Evolutionary conservation across 2,797 vertebrate species (phyloP), one percentile per base, ranked within the genome.

Genomic region (Parauchenoglanis punctatus): DNA sequence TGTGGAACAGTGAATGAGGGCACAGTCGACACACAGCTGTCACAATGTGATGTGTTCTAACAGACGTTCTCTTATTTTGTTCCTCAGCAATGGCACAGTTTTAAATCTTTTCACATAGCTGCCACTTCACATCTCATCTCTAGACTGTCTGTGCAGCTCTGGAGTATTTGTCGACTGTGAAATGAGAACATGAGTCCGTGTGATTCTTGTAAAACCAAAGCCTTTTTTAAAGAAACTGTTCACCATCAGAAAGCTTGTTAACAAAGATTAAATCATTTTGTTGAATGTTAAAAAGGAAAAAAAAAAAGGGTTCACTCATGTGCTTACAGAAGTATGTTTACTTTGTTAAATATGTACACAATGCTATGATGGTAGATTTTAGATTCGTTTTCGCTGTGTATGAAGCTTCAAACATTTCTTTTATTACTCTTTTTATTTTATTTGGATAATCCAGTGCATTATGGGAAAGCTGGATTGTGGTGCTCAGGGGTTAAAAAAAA

Each of bases 401-500:
- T 93, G 86, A 93, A 89, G 92, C 93, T 94, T 94, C 92, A 90
- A 20, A 87, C 91, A 89, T 90, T 92, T 93, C 67, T 91, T 91
- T 92, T 90, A 85, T 90, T 93, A 92, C 89, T 87, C 83, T 94
- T 95, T 89, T 85, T 85, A 86, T 92, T 94, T 88, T 93, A 92
- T 94, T 94, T 93, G 91, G 93, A 95, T 93, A 94, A 95, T 96
- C 95, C 95, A 95, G 96, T 92, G 91, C 90, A 93, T 95, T 93
- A 92, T 93, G 91, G 93, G 92, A 93, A 94, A 87, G 84, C 96
- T 96, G 96, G 95, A 94, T 95, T 95, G 94, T 95, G 95, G 95
- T 94, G 94, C 96, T 97, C 96, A 96, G 96, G 96, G 96, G 95
- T 96, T 93, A 88, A 92, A 93, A 93, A 92, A 92, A 89, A 77